Conservation (phyloP, 2,888 invertebrate species). For the Eudasyphora cyanicolor region DNA sequence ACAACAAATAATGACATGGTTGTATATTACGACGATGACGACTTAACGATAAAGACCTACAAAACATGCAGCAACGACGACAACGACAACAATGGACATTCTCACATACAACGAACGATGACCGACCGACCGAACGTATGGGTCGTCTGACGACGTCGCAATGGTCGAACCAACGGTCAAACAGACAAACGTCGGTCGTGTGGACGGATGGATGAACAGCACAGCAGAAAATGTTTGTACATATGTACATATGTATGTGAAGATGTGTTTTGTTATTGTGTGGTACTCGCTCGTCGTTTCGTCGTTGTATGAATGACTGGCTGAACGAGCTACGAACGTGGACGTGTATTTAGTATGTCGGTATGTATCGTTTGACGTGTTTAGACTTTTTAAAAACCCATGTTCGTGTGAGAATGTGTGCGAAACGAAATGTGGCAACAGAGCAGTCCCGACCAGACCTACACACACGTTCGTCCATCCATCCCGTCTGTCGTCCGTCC, state of each 20-base stretch:
- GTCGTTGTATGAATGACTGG: slow-evolving; percentile 12
- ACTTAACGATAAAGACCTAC: slow-evolving; percentile 60
- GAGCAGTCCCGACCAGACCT: slow-evolving; percentile 45
- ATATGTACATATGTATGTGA: slow-evolving; percentile 16
- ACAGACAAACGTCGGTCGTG: slow-evolving; percentile 13
- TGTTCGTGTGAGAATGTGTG: background rate
- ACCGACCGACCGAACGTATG: slow-evolving; percentile 3
- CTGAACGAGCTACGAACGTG: slow-evolving; percentile 7
- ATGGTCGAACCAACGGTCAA: slow-evolving; percentile 22
- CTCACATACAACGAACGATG: slow-evolving; percentile 31
- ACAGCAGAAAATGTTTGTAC: slow-evolving; percentile 31
- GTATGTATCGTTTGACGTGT: slow-evolving; percentile 51
- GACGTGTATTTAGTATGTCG: background rate
- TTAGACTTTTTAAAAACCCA: slow-evolving; percentile 42
- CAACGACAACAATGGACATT: slow-evolving; percentile 44
- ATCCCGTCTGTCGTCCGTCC: background rate
- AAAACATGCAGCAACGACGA: slow-evolving; percentile 41
- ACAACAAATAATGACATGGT: slow-evolving; percentile 38
- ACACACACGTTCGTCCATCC: no score
- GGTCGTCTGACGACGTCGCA: slow-evolving; percentile 1
- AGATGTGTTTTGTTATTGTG: background rate
- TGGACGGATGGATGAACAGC: slow-evolving; percentile 16
- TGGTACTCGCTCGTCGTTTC: background rate
- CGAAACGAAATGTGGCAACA: slow-evolving; percentile 62
- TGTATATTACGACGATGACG: slow-evolving; percentile 47